Evolutionary conservation across 1,140 invertebrate genomes (phyloP).

Genomic region (Polypedilum vanderplanki): DNA sequence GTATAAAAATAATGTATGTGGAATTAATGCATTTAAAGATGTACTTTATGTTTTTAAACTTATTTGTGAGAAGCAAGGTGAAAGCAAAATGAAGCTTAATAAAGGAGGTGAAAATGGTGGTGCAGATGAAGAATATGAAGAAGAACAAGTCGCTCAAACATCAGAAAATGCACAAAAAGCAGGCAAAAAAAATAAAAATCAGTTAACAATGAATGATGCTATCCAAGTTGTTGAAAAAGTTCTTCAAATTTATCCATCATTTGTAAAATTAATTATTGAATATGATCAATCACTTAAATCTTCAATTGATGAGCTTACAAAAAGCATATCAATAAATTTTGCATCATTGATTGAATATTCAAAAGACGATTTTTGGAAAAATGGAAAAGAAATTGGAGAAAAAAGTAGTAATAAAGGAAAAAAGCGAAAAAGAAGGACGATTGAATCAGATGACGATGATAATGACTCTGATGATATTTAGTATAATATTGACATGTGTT

Average conservation of each 20-base stretch:
- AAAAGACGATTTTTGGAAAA: background rate
- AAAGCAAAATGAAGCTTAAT: slow-evolving; percentile 11
- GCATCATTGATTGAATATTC: background rate
- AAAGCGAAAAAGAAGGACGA: background rate
- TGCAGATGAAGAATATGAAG: background rate
- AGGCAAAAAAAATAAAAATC: background rate
- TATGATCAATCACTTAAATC: background rate
- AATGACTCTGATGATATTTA: background rate
- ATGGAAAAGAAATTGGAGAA: background rate
- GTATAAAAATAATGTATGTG: background rate
- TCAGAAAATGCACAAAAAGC: background rate
- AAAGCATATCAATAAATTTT: background rate
- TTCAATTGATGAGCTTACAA: background rate
- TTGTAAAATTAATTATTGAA: background rate
- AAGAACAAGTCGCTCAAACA: background rate
- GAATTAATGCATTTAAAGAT: slow-evolving; percentile 1
- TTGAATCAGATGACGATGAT: background rate
- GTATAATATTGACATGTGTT: too few species aligned
- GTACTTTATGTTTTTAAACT: slow-evolving; percentile 7
- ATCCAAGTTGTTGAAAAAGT: slow-evolving; percentile 21
- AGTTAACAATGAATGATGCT: background rate
- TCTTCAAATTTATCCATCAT: slow-evolving; percentile 3
- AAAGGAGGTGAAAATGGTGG: background rate
- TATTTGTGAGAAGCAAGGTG: slow-evolving; percentile 6
- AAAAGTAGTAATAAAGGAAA: slow-evolving; percentile 13